Base-by-base conservation (phyloP, 1,140 invertebrate species). In the Scaptodrosophila lebanonensis region DNA sequence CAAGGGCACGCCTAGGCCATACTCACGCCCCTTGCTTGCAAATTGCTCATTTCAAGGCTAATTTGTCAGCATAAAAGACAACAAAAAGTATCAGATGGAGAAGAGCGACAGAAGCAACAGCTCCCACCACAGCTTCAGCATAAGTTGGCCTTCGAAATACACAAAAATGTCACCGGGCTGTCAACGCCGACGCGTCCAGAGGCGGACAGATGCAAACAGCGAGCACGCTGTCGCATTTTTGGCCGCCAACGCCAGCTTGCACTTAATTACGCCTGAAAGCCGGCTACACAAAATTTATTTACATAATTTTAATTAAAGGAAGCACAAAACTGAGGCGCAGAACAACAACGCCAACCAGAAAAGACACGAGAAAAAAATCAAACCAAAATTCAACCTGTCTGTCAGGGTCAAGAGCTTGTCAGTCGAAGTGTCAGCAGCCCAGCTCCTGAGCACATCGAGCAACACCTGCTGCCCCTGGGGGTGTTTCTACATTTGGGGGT, bases 31-130 rank as follows among this genome's bases (percentile, higher is more conserved):
- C 59, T 51, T 59, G 72, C 45, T 69, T 69, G 75, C 68, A 82
- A 82, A 82, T 83, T 82, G 75, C 75, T 82, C 76, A 82, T 82
- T 82, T 82, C 75, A 82, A 82, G 76, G 75, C 75, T 82, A 82
- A 82, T 82, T 82, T 82, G 76, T 82, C 73, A 67, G 70, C 62
- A 60, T 58, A 64, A 59, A 44, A 57, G 43, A 35, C 29, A 32
- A 38, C 33, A 39, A 40, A 18, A 18, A 17, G 43, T 15, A 36
- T 32, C 33, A 11, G 17, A 18, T 17, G 1, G 0, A 43, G 30
- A 11, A 32, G 9, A 30, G 16, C 17, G n/a, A 1, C 11, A 18
- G 11, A 32, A 33, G 38, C 9, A 12, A 35, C 11, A 11, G 4
- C 5, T 11, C 8, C 29, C 22, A 53, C 30, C n/a, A n/a, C n/a